phyloP scores from a whole-genome alignment of 2,113 vertebrate species.

The Apaloderma vittatum region DNA sequence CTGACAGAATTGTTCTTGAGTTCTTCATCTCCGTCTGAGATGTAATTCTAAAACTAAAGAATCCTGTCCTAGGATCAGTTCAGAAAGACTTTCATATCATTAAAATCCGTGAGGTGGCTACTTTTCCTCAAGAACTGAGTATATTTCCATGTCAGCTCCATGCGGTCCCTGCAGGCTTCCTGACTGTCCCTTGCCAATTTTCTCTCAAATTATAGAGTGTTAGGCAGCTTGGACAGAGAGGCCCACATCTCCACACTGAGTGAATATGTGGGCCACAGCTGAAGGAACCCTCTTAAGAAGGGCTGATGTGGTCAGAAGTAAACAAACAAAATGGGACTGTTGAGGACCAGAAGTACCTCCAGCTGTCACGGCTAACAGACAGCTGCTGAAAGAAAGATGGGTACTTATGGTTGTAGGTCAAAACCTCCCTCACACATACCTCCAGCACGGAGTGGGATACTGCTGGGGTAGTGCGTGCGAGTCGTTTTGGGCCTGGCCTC shows the following conservation, averaged over 20 bases:
- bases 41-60: not conserved
- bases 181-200: not conserved
- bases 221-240: not conserved
- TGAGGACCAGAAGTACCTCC: not conserved
- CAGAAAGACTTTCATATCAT: not conserved
- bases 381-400: not conserved
- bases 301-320: not conserved
- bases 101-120: not conserved
- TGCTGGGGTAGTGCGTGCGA: rapidly evolving
- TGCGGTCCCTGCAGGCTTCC: not conserved
- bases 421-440: not conserved
- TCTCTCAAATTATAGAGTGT: not conserved
- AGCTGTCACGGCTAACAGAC: not conserved
- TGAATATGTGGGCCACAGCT: not conserved
- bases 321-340: not conserved
- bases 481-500: not conserved
- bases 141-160: not conserved
- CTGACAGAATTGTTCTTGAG: not conserved
- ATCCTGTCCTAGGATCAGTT: not conserved
- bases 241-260: not conserved
- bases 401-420: not conserved
- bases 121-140: rapidly evolving
- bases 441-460: not conserved
- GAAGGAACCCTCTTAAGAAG: not conserved
- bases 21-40: not conserved